phyloP scores from a whole-genome alignment of 2,797 vertebrate species.

The Stomatorhinus walkeri region DNA sequence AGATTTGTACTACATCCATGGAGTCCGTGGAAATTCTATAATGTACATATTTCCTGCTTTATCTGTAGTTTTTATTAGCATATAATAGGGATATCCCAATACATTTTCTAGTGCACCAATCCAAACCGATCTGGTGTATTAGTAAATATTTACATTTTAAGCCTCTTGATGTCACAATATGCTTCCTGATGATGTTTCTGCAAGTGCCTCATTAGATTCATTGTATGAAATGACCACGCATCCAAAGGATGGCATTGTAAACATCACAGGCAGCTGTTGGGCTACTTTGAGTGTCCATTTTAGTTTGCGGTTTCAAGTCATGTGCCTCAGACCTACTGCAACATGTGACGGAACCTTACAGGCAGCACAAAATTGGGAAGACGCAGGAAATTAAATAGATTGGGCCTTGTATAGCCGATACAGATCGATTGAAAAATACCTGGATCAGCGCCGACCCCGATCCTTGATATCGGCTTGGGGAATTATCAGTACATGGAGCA shows the following conservation, averaged over 20 bases:
- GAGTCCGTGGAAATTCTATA: background rate
- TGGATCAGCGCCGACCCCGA: background rate
- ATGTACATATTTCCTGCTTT: background rate
- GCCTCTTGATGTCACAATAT: background rate
- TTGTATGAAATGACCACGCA: background rate
- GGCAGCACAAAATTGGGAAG: background rate
- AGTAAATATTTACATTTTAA: background rate
- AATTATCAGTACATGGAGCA: background rate
- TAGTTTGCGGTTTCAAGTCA: background rate
- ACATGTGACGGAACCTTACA: background rate
- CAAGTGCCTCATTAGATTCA: background rate
- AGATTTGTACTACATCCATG: background rate
- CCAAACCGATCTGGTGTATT: background rate
- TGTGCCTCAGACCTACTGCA: background rate
- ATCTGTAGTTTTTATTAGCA: background rate
- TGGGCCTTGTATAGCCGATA: background rate
- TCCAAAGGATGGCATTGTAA: background rate
- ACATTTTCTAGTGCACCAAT: background rate
- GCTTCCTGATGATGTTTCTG: background rate
- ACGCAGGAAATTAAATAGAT: background rate
- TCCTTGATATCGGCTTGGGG: background rate
- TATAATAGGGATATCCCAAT: background rate
- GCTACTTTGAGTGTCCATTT: background rate
- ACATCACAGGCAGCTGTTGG: background rate
- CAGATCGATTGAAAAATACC: background rate